Evolutionary conservation across 2,797 vertebrate species (phyloP), one percentile per base, ranked within the genome.

Genomic region (Takifugu rubripes): DNA sequence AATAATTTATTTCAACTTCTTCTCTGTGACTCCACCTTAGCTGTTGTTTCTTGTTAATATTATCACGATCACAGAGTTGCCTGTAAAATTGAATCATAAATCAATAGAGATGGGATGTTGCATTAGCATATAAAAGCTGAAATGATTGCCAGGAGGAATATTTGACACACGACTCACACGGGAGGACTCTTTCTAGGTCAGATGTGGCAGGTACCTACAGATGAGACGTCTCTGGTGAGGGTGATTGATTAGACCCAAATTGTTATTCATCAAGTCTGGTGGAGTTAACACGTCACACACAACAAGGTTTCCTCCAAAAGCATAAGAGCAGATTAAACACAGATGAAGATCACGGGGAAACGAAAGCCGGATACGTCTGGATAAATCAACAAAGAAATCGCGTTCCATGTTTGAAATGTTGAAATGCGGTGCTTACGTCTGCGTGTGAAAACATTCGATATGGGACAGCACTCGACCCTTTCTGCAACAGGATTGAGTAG

Each of bases 241-340:
- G n/a, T 70, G 78, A 79, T 72, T 73, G 76, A 80, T 81, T 61
- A 48, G 25, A 9, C 26, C 27, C 55, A 27, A 14, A 24, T 33
- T 61, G 48, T 49, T 51, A 83, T 82, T 75, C 65, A 81, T 87
- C 79, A 62, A 51, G 54, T 42, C 59, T 56, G 63, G 52, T 66
- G 40, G 49, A 54, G 66, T 64, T 72, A 61, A 78, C 57, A 29
- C 24, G 42, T 36, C 52, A 59, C 66, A 58, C 46, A 56, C 45
- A 40, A 9, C 54, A 57, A 50, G 25, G 12, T 65, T 56, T 49
- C 21, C 45, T 71, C 15, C 31, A 26, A 45, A 54, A 3, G 1
- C n/a, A 29, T 43, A 29, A 44, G 42, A 59, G 31, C 54, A 26
- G 21, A 64, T 29, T 49, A 55, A 70, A 73, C 56, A 24, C n/a